Evolutionary conservation across 2,797 vertebrate genomes (phyloP).

Genomic region (Cuculus canorus): DNA sequence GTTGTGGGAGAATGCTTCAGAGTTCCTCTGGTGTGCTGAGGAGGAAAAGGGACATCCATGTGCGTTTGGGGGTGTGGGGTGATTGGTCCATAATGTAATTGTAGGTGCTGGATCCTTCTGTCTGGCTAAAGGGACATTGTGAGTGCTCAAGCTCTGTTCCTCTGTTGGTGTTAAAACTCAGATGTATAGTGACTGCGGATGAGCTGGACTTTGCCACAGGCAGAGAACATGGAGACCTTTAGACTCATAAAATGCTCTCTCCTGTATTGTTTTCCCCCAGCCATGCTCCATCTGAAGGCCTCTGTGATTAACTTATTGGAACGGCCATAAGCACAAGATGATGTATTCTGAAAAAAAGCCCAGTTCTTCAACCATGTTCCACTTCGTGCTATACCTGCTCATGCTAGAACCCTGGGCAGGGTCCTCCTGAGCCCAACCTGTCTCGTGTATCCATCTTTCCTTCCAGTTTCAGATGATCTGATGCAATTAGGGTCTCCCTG

Average conservation of each 20-base stretch:
- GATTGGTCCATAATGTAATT: neutral
- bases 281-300: neutral
- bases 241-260: neutral
- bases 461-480: neutral
- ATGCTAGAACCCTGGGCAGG: neutral
- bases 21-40: neutral
- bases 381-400: neutral
- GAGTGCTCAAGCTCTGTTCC: neutral
- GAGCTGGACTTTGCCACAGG: neutral
- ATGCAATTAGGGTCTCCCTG: neutral
- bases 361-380: neutral
- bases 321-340: neutral
- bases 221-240: neutral
- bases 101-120: neutral
- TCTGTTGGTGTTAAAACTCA: neutral
- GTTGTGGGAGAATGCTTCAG: neutral
- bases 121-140: neutral
- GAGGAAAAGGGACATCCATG: neutral
- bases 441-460: neutral
- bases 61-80: neutral
- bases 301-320: neutral
- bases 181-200: neutral
- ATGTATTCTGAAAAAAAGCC: rapidly evolving
- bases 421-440: neutral
- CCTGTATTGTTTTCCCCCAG: neutral